These are phyloP conservation scores for Daktulosphaira vitifoliae DNA, from an alignment of 1,140 invertebrate genomes.

Conservation along the genomic window DNA sequence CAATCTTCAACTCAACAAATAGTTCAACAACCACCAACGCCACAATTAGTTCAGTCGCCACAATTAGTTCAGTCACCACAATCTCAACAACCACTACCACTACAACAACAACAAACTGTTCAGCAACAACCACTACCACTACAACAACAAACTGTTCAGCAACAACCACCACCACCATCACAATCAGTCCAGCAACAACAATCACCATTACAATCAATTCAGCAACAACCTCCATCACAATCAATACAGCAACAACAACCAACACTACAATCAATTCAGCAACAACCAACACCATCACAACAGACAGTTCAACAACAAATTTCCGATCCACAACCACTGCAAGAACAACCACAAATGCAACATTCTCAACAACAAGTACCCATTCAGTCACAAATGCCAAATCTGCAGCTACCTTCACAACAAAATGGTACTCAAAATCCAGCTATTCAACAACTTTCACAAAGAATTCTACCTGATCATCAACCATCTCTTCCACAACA, in stretches of 20 bases:
- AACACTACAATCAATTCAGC: neutral
- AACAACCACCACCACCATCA: neutral
- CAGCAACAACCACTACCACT: neutral
- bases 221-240: neutral
- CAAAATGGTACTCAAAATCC: slow-evolving; percentile 38
- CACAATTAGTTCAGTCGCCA: too few relatives aligned
- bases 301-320: neutral
- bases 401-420: slow-evolving; percentile 36
- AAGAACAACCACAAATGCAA: neutral
- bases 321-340: neutral
- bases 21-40: neutral
- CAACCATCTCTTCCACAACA: slow-evolving; percentile 37
- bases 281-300: neutral
- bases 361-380: neutral
- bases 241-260: neutral
- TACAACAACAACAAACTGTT: neutral
- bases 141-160: neutral
- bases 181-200: neutral
- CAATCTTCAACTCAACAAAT: too few relatives aligned
- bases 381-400: neutral
- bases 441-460: slow-evolving; percentile 38
- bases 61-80: too few relatives aligned
- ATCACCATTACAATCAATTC: neutral
- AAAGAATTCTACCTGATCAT: slow-evolving; percentile 38
- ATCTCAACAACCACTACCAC: neutral